Evolutionary conservation across 2,113 vertebrate species (phyloP).

Genomic region (Spilogale gracilis): DNA sequence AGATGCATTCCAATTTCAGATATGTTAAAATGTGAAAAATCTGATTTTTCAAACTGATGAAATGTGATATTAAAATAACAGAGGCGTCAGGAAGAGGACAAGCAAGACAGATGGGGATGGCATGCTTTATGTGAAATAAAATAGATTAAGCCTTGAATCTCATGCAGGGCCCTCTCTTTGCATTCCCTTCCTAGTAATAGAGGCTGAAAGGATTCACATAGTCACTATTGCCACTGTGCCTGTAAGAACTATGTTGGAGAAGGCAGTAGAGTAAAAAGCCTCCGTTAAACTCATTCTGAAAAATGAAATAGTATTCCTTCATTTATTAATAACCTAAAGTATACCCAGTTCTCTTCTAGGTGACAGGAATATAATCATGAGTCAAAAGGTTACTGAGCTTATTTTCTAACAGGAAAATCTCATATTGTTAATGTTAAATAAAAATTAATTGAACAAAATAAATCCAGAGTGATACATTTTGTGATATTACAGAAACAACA

Average conservation of each 20-base stretch:
- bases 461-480: not conserved
- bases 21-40: not conserved
- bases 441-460: not conserved
- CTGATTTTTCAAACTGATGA: not conserved
- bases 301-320: not conserved
- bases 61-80: slow-evolving; percentile 14
- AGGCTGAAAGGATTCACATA: not conserved
- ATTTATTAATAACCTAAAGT: not conserved
- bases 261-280: not conserved
- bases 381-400: not conserved
- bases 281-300: not conserved
- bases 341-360: not conserved
- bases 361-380: not conserved
- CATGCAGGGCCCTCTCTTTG: not conserved
- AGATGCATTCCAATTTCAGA: not conserved
- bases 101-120: not conserved
- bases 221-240: not conserved
- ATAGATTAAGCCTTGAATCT: not conserved
- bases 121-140: not conserved
- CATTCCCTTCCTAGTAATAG: not conserved
- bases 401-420: not conserved
- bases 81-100: not conserved
- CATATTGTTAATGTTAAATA: not conserved
- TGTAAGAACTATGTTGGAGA: not conserved
- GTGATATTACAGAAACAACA: not conserved